phyloP scores from a whole-genome alignment of 1,140 invertebrate genomes.

The Pseudomyrmex gracilis region DNA sequence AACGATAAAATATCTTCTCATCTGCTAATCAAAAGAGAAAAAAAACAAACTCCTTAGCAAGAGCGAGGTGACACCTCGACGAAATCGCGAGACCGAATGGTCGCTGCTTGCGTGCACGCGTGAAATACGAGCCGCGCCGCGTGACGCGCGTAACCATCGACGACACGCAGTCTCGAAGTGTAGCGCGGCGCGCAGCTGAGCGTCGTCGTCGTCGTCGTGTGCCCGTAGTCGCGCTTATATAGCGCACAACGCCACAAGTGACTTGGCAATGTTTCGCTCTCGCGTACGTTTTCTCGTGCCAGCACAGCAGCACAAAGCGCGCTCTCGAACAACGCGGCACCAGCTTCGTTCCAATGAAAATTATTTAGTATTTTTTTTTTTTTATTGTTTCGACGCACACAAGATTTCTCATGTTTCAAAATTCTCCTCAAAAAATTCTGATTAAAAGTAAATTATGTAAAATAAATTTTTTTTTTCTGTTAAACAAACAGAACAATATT shows the following conservation, averaged over 20 bases:
- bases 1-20: background rate
- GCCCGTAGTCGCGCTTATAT: constrained; percentile 5
- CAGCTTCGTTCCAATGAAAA: background rate
- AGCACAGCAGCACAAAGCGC: constrained; percentile 23
- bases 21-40: no score
- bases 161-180: constrained; percentile 54
- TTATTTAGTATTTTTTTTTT: no score
- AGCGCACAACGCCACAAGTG: background rate
- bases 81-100: background rate
- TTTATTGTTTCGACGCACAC: no score
- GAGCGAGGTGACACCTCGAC: background rate
- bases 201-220: no score
- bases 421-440: no score
- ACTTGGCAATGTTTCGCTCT: constrained; percentile 35
- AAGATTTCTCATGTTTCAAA: no score
- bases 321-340: background rate
- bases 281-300: background rate
- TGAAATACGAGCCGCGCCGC: constrained; percentile 33
- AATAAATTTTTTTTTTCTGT: no score
- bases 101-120: background rate
- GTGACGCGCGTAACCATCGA: constrained; percentile 38
- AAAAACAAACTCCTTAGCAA: background rate
- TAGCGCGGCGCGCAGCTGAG: constrained; percentile 20
- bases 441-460: background rate
- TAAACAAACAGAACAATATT: no score